A percentile compares a stretch with the other conserved stretches of the same genome.
Conservation (phyloP, 2,797 vertebrate species). For the Centropyge bicolor region DNA sequence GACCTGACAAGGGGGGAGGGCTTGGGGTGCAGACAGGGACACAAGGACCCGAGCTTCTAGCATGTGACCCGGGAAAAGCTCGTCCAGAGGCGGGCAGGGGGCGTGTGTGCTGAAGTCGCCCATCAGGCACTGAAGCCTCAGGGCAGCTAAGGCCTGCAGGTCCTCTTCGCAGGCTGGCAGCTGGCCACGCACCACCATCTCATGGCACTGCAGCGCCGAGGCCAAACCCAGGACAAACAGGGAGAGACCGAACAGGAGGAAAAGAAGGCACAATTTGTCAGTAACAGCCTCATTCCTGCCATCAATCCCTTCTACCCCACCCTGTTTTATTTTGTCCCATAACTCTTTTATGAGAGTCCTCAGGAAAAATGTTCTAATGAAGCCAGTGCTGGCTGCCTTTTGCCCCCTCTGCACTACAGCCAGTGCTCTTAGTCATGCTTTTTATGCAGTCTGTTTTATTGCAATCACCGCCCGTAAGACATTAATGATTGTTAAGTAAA, state of each 20-base stretch:
- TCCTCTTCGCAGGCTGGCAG: constrained; percentile 91
- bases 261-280: constrained; percentile 52
- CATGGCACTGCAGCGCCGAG: constrained; percentile 86
- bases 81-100: constrained; percentile 88
- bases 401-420: constrained; percentile 53
- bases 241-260: constrained; percentile 18
- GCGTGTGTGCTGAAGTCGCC: constrained; percentile 90
- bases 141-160: constrained; percentile 90
- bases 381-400: constrained; percentile 66
- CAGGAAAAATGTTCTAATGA: constrained; percentile 72
- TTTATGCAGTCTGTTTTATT: constrained; percentile 67
- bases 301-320: constrained; percentile 63
- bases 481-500: constrained; percentile 63
- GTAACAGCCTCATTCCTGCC: constrained; percentile 55
- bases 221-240: constrained; percentile 26
- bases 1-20: constrained; percentile 68
- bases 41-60: constrained; percentile 82
- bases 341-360: constrained; percentile 74
- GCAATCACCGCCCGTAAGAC: constrained; percentile 59
- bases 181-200: constrained; percentile 92
- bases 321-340: constrained; percentile 73
- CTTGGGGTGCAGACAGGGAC: constrained; percentile 67
- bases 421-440: constrained; percentile 72
- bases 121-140: constrained; percentile 91
- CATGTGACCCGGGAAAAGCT: constrained; percentile 86